Conservation (phyloP, 2,888 invertebrate genomes). For the Lycia hirtaria region DNA sequence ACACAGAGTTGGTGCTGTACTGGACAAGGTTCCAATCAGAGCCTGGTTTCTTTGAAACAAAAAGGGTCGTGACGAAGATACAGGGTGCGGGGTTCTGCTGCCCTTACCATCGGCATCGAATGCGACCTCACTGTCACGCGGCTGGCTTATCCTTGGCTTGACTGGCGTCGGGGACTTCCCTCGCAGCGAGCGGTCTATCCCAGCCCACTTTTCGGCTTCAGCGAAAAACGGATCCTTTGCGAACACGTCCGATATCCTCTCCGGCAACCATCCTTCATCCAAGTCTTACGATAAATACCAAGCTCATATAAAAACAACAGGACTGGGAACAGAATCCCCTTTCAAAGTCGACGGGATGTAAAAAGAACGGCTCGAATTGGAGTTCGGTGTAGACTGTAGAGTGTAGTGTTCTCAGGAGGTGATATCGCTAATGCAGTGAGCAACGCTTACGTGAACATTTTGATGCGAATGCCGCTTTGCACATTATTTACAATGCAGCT, state of each 20-base stretch:
- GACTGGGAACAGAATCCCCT: conserved; percentile 43
- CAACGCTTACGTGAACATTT: conserved; percentile 59
- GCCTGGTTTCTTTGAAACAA: conserved; percentile 38
- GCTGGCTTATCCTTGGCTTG: conserved; percentile 89
- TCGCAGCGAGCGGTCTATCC: conserved; percentile 86
- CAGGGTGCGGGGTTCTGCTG: conserved; percentile 71
- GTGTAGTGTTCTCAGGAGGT: conserved; percentile 73
- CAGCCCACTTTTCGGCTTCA: conserved; percentile 81
- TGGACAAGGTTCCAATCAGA: conserved; percentile 30
- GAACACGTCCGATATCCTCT: conserved; percentile 79
- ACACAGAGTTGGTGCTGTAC: conserved; percentile 46
- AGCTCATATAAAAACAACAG: conserved; percentile 48
- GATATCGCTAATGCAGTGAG: conserved; percentile 45
- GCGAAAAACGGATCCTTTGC: conserved; percentile 82
- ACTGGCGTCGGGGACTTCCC: conserved; percentile 89
- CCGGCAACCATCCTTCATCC: conserved; percentile 76
- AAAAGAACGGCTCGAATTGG: conserved; percentile 16
- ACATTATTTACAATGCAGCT: conserved; percentile 77
- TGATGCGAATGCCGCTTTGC: conserved; percentile 63
- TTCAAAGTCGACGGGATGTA: conserved; percentile 35
- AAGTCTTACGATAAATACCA: conserved; percentile 78
- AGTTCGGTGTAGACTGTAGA: conserved; percentile 54
- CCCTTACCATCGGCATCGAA: conserved; percentile 91
- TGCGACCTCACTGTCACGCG: conserved; percentile 89
- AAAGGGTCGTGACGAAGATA: conserved; percentile 74